Evolutionary conservation across 2,113 vertebrate genomes (phyloP), one percentile per base, ranked within the genome.

Genomic region (Sclerurus mexicanus): DNA sequence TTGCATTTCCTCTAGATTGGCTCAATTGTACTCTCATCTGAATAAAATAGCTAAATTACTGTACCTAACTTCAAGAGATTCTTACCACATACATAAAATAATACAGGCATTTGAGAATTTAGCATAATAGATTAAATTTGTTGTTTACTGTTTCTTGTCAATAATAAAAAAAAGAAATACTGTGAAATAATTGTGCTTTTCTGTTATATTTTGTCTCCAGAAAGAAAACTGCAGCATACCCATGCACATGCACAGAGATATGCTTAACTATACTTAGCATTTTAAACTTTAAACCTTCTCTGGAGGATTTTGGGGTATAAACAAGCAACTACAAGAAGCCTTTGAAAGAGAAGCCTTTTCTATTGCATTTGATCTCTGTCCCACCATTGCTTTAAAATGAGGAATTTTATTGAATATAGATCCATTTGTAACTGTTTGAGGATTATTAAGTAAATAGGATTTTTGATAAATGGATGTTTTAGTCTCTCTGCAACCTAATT

Each of bases 401-500:
- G 40, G n/a, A 24, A 76, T 92, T 95, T 89, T 88, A 42, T 33
- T 93, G 49, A 84, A 76, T 78, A 75, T 59, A 96, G 46, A 88
- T 83, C 21, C 39, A 79, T 24, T 66, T 79, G 42, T 39, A 94
- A 83, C 39, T 53, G 14, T 73, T 94, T 87, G 50, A 47, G 37
- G 50, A 82, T 80, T 91, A 80, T 27, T 74, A 14, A 0, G 0
- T 39, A 9, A 94, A 84, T 47, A 69, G 31, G 33, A 62, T 66
- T 93, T 94, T 93, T 92, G 62, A 93, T 86, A 91, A 96, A 94
- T 88, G 28, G 23, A 39, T 37, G 16, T 8, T 92, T 93, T 93
- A 89, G 44, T 91, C 27, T 44, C 37, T 47, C 67, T 94, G 37
- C 37, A 85, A 92, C 21, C 8, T 78, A 91, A 92, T 97, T 93